Evolutionary conservation across 2,113 vertebrate genomes (phyloP), one percentile per base, ranked within the genome.

Genomic region (Neotragus pygmaeus): DNA sequence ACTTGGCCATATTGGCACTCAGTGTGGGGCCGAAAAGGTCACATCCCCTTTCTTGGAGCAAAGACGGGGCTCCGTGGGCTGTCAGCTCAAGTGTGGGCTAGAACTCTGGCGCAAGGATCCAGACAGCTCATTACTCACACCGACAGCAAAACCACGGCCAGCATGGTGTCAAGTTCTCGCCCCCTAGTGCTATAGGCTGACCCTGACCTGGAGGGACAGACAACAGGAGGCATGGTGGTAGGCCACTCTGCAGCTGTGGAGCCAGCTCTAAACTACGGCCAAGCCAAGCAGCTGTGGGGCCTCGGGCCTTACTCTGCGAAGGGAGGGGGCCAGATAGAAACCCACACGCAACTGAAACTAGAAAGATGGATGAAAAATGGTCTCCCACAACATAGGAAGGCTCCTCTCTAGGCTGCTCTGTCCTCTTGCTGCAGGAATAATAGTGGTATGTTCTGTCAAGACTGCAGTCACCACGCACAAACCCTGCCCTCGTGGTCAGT

Each of bases 251-350:
- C 7, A 49, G 49, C 36, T 21, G 16, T 36, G 58, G 60, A 70
- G 51, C 77, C 60, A 89, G 2, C 33, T 60, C 39, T 36, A 9
- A 85, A 78, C 70, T 17, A 19, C 0, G 17, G 70, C 30, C 12
- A 16, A 66, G 70, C 30, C 12, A 13, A 66, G 39, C 30, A 57
- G 30, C 12, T 16, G 39, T 1, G 15, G 21, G 12, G 70, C 80
- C 45, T 13, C 7, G 7, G 51, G 93, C 30, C 49, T 23, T 28
- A 17, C 58, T 57, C 25, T 28, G 1, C 0, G 0, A 12, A 47
- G 58, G 36, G 36, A 6, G 28, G 27, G 78, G 62, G 47, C 43
- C 45, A 11, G 12, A 39, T 23, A 47, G 57, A 14, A 86, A 49
- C 36, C 82, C 57, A 70, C 6, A 19, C 57, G 80, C 30, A 17